These are phyloP conservation scores for Xylocampa areola DNA, from an alignment of 2,888 invertebrate genomes.

Conservation along the genomic window DNA sequence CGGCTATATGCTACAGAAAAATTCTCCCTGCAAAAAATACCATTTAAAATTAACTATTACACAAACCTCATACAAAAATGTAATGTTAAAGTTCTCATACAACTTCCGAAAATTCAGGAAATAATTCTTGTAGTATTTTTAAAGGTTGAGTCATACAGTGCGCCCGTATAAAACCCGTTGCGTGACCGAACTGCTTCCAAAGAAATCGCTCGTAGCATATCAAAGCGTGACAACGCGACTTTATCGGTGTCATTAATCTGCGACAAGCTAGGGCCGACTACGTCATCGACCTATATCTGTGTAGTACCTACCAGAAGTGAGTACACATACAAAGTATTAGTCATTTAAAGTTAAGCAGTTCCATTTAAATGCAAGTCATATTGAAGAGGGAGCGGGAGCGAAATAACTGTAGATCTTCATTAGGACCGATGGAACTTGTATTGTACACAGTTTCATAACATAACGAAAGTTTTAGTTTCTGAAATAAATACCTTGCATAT, in stretches of 20 bases:
- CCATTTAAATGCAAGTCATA: background rate
- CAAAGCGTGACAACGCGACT: constrained; percentile 51
- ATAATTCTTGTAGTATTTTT: background rate
- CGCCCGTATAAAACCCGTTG: constrained; percentile 29
- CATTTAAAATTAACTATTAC: too few species aligned
- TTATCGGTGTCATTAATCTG: constrained; percentile 57
- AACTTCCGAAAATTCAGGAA: constrained; percentile 11
- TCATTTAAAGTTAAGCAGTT: constrained; percentile 3
- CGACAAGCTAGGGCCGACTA: constrained; percentile 36
- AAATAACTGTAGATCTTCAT: background rate
- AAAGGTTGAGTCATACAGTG: constrained; percentile 29
- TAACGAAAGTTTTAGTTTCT: too few species aligned
- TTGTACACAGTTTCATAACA: too few species aligned
- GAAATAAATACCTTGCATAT: too few species aligned
- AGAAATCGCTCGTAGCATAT: constrained; percentile 47
- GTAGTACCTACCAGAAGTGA: background rate
- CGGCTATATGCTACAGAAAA: too few species aligned
- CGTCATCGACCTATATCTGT: constrained; percentile 45
- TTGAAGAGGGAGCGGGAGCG: background rate
- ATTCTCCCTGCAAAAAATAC: too few species aligned
- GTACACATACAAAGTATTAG: constrained; percentile 4
- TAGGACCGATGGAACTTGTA: background rate
- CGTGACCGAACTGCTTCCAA: constrained; percentile 42
- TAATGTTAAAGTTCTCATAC: constrained; percentile 1
- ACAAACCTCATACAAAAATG: too few species aligned